Conservation (phyloP, 1,140 invertebrate genomes). For the Dryas iulia region DNA sequence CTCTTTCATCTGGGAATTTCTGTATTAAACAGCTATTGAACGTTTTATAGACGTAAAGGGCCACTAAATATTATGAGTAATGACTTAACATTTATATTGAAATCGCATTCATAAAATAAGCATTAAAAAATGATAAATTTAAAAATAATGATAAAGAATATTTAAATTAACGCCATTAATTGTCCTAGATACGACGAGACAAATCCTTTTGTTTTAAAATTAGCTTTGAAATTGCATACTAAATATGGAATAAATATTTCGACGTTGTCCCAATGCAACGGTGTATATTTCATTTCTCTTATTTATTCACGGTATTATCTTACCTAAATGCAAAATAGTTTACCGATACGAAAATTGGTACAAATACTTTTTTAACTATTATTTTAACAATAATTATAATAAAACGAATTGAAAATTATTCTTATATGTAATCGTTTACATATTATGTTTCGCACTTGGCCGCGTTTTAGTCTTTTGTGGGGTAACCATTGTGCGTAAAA, state of each 20-base stretch:
- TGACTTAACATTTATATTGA: background rate
- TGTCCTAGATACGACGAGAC: background rate
- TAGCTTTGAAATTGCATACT: background rate
- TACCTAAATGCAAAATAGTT: background rate
- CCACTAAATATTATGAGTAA: background rate
- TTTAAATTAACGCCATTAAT: background rate
- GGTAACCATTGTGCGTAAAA: slow-evolving; percentile 18
- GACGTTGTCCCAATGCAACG: no score
- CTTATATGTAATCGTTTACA: background rate
- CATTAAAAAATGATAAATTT: no score
- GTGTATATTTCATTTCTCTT: no score
- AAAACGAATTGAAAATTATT: background rate
- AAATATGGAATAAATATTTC: no score
- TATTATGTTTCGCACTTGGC: slow-evolving; percentile 8
- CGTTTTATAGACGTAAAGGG: background rate
- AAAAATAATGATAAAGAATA: background rate
- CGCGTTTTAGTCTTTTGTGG: slow-evolving; percentile 5
- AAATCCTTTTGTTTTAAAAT: background rate
- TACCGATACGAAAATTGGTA: no score
- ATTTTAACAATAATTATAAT: background rate
- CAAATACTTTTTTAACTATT: background rate
- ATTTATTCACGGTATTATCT: no score
- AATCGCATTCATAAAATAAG: no score
- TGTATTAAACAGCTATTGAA: background rate
- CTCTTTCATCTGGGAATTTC: background rate